A percentile compares a stretch with the other conserved stretches of the same genome.
These are phyloP conservation scores for Cotesia typhae DNA, from an alignment of 1,140 invertebrate genomes.

Conservation along the genomic window DNA sequence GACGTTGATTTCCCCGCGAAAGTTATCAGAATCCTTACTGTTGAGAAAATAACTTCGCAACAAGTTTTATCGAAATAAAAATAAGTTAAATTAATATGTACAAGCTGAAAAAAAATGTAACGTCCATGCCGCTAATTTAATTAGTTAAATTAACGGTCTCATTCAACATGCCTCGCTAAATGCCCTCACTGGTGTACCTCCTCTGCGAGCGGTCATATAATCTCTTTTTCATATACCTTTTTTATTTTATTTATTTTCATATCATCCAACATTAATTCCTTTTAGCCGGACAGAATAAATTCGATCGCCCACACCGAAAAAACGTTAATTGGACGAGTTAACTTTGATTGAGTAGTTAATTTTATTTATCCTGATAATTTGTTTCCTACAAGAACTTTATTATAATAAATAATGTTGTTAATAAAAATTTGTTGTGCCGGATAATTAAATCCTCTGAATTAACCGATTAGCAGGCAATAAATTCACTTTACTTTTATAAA, in stretches of 20 bases:
- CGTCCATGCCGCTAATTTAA: constrained; percentile 58
- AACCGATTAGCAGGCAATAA: too few relatives aligned
- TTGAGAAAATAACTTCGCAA: not conserved
- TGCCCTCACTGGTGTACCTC: constrained; percentile 39
- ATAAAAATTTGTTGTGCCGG: too few relatives aligned
- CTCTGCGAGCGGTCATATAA: too few relatives aligned
- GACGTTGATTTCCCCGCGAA: too few relatives aligned
- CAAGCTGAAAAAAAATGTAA: constrained; percentile 45
- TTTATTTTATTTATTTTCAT: not conserved
- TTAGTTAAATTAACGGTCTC: constrained; percentile 63
- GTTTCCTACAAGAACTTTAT: not conserved
- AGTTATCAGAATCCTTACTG: not conserved
- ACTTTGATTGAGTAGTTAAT: constrained; percentile 7
- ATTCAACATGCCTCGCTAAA: constrained; percentile 53
- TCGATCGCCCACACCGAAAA: constrained; percentile 10
- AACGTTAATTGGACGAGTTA: constrained; percentile 2
- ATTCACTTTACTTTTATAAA: too few relatives aligned
- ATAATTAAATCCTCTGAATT: too few relatives aligned
- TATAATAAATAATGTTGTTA: not conserved
- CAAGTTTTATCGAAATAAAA: not conserved
- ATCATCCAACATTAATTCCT: not conserved
- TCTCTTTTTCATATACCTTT: too few relatives aligned
- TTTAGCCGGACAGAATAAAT: not conserved
- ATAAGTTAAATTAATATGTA: not conserved
- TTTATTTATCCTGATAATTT: not conserved